Conservation (phyloP, 2,888 invertebrate species). For the Amphipyra tragopoginis region DNA sequence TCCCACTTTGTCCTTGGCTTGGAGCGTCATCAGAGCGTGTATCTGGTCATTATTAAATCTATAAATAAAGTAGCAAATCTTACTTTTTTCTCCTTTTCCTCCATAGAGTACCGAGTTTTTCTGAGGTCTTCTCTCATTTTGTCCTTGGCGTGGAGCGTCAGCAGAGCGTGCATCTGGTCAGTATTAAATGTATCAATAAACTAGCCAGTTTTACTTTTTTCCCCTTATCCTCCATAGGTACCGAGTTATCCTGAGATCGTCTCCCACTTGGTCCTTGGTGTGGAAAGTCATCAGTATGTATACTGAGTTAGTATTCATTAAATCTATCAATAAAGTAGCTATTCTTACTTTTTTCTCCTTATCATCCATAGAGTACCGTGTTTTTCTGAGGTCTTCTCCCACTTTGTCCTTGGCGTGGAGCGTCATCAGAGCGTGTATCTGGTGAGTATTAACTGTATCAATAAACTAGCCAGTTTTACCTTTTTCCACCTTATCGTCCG, state of each 20-base stretch:
- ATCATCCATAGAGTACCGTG: slow-evolving; percentile 77
- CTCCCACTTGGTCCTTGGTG: slow-evolving; percentile 89
- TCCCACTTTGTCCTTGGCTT: too few relatives aligned
- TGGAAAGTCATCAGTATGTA: slow-evolving; percentile 86
- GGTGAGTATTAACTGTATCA: not conserved
- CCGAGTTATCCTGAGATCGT: slow-evolving; percentile 72
- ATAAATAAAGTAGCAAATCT: not conserved
- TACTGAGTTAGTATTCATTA: too few relatives aligned
- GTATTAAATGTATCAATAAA: slow-evolving; percentile 14
- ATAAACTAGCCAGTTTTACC: slow-evolving; percentile 3
- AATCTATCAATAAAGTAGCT: not conserved
- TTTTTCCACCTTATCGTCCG: slow-evolving; percentile 60
- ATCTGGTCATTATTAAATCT: too few relatives aligned
- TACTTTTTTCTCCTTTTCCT: slow-evolving; percentile 73
- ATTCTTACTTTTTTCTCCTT: slow-evolving; percentile 67
- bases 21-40: too few relatives aligned
- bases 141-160: slow-evolving; percentile 82
- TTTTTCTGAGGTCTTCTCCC: slow-evolving; percentile 83
- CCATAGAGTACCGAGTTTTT: slow-evolving; percentile 74
- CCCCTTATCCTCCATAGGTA: slow-evolving; percentile 54
- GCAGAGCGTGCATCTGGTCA: slow-evolving; percentile 31
- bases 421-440: not conserved
- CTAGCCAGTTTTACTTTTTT: slow-evolving; percentile 54
- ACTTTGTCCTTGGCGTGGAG: slow-evolving; percentile 88
- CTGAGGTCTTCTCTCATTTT: slow-evolving; percentile 87